phyloP scores from a whole-genome alignment of 1,140 invertebrate genomes.

The Magallana ariakensis region DNA sequence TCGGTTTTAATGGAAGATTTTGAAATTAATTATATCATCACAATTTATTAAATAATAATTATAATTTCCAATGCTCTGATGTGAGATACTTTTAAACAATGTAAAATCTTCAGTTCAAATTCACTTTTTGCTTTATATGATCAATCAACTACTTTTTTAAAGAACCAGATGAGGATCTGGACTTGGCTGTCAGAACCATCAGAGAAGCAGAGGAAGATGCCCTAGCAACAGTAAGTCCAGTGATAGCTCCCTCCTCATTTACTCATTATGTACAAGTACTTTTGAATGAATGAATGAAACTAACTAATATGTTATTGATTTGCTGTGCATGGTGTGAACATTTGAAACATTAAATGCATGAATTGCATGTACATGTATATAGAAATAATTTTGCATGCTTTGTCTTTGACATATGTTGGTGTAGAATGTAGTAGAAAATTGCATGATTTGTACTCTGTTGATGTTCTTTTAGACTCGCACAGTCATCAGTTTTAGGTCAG shows the following conservation, averaged over 20 bases:
- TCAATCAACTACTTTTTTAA: background rate
- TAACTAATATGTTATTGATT: too few species aligned
- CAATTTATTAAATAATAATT: too few species aligned
- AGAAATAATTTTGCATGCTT: background rate
- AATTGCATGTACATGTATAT: background rate
- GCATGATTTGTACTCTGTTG: background rate
- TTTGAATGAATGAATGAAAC: too few species aligned
- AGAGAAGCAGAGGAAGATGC: constrained; percentile 70
- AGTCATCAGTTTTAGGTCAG: constrained; percentile 30
- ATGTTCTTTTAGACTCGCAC: constrained; percentile 24
- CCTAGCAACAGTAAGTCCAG: constrained; percentile 63
- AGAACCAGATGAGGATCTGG: constrained; percentile 72
- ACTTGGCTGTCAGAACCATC: constrained; percentile 72
- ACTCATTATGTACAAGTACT: background rate
- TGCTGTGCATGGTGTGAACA: background rate
- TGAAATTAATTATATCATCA: too few species aligned
- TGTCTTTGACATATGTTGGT: background rate
- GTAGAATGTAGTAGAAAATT: constrained; percentile 25
- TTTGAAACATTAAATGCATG: background rate
- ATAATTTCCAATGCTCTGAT: too few species aligned
- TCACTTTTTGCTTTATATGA: background rate
- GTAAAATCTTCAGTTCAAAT: background rate
- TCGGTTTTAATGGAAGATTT: too few species aligned
- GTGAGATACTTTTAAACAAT: too few species aligned
- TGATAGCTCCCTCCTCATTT: background rate